Evolutionary conservation across 2,888 invertebrate species (phyloP).

Genomic region (Polyommatus icarus): DNA sequence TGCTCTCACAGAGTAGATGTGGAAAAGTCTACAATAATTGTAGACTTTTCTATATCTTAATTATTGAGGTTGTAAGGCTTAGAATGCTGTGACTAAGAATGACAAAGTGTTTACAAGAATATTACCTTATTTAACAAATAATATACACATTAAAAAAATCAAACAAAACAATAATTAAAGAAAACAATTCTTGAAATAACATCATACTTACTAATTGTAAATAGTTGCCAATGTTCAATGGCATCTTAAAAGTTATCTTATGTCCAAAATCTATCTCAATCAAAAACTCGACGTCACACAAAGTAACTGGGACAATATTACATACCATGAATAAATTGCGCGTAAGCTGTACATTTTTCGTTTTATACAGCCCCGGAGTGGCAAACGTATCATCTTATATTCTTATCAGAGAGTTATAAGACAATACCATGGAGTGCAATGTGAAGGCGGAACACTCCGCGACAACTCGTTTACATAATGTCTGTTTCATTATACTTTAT

Average conservation of each 20-base stretch:
- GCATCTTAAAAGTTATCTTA: too few species aligned
- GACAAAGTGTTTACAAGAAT: not conserved
- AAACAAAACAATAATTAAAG: too few species aligned
- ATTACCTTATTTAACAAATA: too few species aligned
- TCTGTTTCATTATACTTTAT: constrained; percentile 50
- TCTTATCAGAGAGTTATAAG: constrained; percentile 30
- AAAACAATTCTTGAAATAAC: not conserved
- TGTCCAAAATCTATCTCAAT: not conserved
- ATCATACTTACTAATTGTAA: too few species aligned
- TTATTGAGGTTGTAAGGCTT: not conserved
- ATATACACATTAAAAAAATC: too few species aligned
- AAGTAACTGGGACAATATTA: not conserved
- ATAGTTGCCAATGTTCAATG: too few species aligned
- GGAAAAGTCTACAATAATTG: not conserved
- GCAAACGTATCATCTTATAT: constrained; percentile 1
- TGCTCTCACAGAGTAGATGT: not conserved
- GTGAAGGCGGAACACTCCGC: not conserved
- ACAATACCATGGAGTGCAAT: constrained; percentile 16
- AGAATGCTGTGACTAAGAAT: not conserved
- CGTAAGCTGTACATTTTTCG: not conserved
- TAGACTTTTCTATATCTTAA: too few species aligned
- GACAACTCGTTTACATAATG: constrained; percentile 50
- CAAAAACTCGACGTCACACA: not conserved
- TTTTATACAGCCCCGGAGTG: not conserved
- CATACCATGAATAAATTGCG: not conserved